Base-by-base conservation (phyloP, 2,888 invertebrate genomes). In the Thymelicus lineola region DNA sequence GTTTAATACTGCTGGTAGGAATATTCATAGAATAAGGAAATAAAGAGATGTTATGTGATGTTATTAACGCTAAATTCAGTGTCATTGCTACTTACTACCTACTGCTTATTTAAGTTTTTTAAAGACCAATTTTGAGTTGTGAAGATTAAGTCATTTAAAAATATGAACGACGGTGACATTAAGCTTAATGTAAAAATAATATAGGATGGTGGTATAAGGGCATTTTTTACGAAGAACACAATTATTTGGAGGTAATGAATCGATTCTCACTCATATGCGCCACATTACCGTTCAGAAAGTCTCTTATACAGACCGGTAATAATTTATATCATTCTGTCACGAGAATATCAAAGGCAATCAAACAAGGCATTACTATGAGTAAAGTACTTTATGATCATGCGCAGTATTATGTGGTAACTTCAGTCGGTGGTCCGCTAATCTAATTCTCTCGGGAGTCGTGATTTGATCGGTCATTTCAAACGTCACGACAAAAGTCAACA, bases 321-420 rank as follows among this genome's bases (percentile, higher is more conserved):
- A 42, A 12, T 42, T 42, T 42, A 12, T 12, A 12, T 42, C 10
- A 7, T 9, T 12, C 42, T 42, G 1, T 1, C 42, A 42, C 42
- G 6, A 6, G 4, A 58, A 45, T 59, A 38, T 14, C 42, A 45
- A 20, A 57, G 14, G 42, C 42, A 35, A 55, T 66, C 48, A 42
- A 57, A 50, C 55, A 55, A 68, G 55, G 48, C 57, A 53, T 53
- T 63, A 46, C 50, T 59, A 36, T 9, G 15, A 48, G 48, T 15
- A 28, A 15, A 55, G 10, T 58, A 57, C 57, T 57, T 60, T 48
- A 46, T 45, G 50, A 62, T 65, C 67, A 48, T 59, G 38, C 38
- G 53, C 46, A 17, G 15, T 57, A 50, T 61, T 58, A 62, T 75
- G 75, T 75, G 73, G 75, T 75, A 70, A 73, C 73, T 75, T 77